Percentiles rank a stretch among this genome's conserved stretches.
These are phyloP conservation scores for Dipodomys spectabilis DNA, from an alignment of 2,113 vertebrate genomes.

Conservation along the genomic window DNA sequence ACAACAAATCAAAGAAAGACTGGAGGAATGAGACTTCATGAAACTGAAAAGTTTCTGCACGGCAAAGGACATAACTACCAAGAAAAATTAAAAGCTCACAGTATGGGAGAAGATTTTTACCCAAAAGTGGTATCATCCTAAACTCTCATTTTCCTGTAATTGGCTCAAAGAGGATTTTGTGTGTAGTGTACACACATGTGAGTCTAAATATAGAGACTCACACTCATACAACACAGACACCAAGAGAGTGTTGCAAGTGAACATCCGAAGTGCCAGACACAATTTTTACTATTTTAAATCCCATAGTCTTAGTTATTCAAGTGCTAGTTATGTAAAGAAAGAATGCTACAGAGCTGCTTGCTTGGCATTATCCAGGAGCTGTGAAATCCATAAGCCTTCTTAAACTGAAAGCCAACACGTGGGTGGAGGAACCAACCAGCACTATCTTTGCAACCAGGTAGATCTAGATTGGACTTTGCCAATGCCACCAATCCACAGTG, in stretches of 20 bases:
- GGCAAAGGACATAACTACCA: too few relatives aligned
- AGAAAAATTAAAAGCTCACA: too few relatives aligned
- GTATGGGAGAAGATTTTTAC: too few relatives aligned
- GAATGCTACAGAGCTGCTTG: not conserved
- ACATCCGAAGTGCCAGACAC: not conserved
- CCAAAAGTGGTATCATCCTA: not conserved
- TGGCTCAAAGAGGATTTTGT: not conserved
- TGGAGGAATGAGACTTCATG: too few relatives aligned
- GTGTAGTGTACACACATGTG: not conserved
- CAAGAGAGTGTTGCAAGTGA: not conserved
- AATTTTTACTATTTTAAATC: not conserved
- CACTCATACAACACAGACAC: not conserved
- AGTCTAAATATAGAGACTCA: not conserved
- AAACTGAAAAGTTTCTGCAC: too few relatives aligned
- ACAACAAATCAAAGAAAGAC: too few relatives aligned
- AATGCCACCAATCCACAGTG: not conserved
- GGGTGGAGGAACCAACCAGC: not conserved
- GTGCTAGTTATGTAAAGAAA: not conserved
- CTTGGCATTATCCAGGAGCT: not conserved
- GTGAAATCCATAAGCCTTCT: not conserved
- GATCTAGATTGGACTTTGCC: not conserved
- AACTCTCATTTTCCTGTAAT: not conserved
- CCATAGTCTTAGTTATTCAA: not conserved
- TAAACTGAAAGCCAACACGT: not conserved
- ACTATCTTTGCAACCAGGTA: not conserved